phyloP scores from a whole-genome alignment of 2,113 vertebrate species.

The Oncorhynchus nerka region DNA sequence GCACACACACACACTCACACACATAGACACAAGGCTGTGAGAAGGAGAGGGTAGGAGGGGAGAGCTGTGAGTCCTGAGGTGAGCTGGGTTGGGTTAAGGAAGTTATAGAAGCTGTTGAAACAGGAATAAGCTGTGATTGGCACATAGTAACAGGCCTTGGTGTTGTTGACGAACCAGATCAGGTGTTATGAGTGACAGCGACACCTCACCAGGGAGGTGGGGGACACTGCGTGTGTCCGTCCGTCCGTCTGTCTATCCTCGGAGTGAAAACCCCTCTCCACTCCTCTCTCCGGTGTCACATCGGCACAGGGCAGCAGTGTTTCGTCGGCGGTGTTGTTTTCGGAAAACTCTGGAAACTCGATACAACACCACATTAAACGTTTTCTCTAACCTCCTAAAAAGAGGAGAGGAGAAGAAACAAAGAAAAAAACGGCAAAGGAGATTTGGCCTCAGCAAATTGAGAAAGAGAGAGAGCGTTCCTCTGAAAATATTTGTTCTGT shows the following conservation, averaged over 20 bases:
- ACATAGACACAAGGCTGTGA: background rate
- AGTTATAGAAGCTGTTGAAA: constrained; percentile 16
- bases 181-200: constrained; percentile 45
- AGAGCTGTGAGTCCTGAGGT: too few species aligned
- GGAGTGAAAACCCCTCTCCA: background rate
- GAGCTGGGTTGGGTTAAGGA: background rate
- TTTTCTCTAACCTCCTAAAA: constrained; percentile 5
- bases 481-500: constrained; percentile 52
- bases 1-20: too few species aligned
- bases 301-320: constrained; percentile 20
- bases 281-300: constrained; percentile 4
- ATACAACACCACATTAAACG: constrained; percentile 24
- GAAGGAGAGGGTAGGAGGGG: background rate
- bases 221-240: constrained; percentile 18
- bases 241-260: constrained; percentile 24
- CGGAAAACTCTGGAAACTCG: constrained; percentile 22
- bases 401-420: constrained; percentile 1
- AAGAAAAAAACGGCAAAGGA: constrained; percentile 22
- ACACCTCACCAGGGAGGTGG: constrained; percentile 28
- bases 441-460: background rate
- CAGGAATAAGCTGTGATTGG: constrained; percentile 23
- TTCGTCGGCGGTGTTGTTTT: constrained; percentile 47
- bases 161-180: constrained; percentile 36
- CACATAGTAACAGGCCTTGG: background rate
- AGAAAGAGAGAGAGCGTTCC: constrained; percentile 10